Base-by-base conservation (phyloP, 2,888 invertebrate genomes). In the Pandemis heparana region DNA sequence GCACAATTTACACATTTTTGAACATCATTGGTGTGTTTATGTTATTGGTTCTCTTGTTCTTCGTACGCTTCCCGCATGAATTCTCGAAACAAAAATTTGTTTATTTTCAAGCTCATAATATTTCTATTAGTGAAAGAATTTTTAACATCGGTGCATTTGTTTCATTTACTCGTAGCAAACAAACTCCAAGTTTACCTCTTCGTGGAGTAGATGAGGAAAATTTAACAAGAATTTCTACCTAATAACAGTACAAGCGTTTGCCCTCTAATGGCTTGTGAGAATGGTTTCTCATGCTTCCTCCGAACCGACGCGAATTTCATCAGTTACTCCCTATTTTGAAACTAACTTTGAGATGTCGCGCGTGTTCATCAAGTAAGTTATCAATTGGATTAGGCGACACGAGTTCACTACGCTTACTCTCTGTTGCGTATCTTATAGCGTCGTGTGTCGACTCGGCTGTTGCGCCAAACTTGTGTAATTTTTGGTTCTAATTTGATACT, bases 351-450 rank as follows among this genome's bases (percentile, higher is more conserved):
- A 18, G 7, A 8, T 23, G 23, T 56, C 12, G 56, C 56, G 14
- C 56, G 12, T 18, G 16, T 43, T 59, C 51, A 56, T 32, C 53
- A 43, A 56, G 51, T 12, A 43, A 9, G 38, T 56, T 70, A 59
- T 64, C 63, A 65, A 65, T 71, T 59, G 48, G 70, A 71, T 71
- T 46, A 59, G 56, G 39, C 59, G 70, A n/a, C 43, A 14, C 38
- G 65, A 64, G 59, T n/a, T 56, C 18, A 23, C 14, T 14, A 16
- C 0, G 6, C 41, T 39, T 46, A 63, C n/a, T 63, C 46, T 46
- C 14, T 63, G 63, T 38, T 65, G 18, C 46, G 14, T 65, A 59
- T 59, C 12, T 59, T 64, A 59, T 71, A 38, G 48, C 51, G 51
- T 70, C 38, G 46, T 65, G 48, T 70, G 53, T 46, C 38, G 63